Percentiles rank a stretch among this genome's conserved stretches.
Evolutionary conservation across 2,113 vertebrate genomes (phyloP).

Genomic region (Muntiacus reevesi): DNA sequence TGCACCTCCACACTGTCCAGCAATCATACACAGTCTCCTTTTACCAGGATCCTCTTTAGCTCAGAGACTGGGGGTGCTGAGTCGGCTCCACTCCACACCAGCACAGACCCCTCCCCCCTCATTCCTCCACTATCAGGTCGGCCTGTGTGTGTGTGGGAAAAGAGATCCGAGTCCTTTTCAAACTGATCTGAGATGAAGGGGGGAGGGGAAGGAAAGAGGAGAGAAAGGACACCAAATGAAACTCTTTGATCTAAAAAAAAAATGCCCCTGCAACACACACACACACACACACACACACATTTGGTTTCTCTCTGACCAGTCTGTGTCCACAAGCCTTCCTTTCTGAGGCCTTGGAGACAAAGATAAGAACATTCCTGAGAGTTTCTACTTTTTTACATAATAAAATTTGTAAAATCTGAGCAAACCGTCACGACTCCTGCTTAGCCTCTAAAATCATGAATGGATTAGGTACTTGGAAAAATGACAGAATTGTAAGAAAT

Average conservation of each 20-base stretch:
- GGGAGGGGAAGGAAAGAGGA: not conserved
- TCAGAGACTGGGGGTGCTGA: not conserved
- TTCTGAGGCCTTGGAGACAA: not conserved
- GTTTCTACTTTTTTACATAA: not conserved
- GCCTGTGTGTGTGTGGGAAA: conserved; percentile 48
- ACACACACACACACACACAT: not conserved
- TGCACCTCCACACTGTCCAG: not conserved
- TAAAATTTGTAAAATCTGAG: not conserved
- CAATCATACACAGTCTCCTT: not conserved
- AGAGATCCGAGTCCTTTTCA: conserved; percentile 56
- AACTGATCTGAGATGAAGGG: conserved; percentile 14
- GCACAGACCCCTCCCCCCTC: not conserved
- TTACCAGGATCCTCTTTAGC: not conserved
- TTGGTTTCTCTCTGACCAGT: conserved; percentile 27
- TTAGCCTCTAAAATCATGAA: not conserved
- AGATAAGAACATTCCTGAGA: not conserved
- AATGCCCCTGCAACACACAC: not conserved
- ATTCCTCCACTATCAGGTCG: conserved; percentile 27
- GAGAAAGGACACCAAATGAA: conserved; percentile 59
- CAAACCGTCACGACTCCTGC: not conserved
- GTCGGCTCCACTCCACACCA: not conserved
- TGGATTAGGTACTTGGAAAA: not conserved
- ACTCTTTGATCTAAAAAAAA: conserved; percentile 62
- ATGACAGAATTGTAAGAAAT: not conserved
- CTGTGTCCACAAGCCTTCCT: not conserved